Conservation (phyloP, 2,888 invertebrate genomes). For the Apotomis betuletana region DNA sequence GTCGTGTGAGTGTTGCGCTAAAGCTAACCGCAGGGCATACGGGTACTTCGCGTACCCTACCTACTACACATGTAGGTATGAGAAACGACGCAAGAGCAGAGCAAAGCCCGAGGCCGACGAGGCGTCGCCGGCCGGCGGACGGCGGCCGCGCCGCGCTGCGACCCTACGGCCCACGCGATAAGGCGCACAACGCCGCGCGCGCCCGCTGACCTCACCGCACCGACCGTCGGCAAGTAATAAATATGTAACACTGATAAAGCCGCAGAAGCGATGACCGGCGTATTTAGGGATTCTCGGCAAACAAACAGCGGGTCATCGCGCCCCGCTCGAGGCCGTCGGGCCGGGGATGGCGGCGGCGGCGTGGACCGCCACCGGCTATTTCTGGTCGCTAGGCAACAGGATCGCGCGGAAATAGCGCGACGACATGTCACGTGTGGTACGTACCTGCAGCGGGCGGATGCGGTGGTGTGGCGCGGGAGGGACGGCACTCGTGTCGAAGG, state of each 20-base stretch:
- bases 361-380: constrained; percentile 61
- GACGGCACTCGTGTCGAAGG: constrained; percentile 76
- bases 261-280: constrained; percentile 79
- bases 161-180: constrained; percentile 78
- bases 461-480: constrained; percentile 59
- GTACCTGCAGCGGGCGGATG: constrained; percentile 71
- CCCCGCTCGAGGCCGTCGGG: constrained; percentile 57
- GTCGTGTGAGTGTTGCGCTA: constrained; percentile 23
- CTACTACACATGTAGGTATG: constrained; percentile 46
- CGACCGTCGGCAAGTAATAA: constrained; percentile 78
- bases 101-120: constrained; percentile 70
- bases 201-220: constrained; percentile 77
- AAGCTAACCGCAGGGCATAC: constrained; percentile 19
- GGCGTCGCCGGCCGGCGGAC: constrained; percentile 58
- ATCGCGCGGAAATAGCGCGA: constrained; percentile 51
- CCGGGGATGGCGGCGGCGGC: constrained; percentile 55
- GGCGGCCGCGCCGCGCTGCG: constrained; percentile 50
- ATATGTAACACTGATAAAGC: constrained; percentile 83
- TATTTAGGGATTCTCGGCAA: constrained; percentile 76
- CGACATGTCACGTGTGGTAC: constrained; percentile 59
- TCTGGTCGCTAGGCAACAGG: constrained; percentile 55
- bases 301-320: constrained; percentile 69
- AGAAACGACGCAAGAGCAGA: constrained; percentile 78
- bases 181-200: constrained; percentile 74
- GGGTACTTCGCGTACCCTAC: constrained; percentile 3